Percentiles rank a stretch among this genome's conserved stretches.
These are phyloP conservation scores for Drosophila watanabei DNA, from an alignment of 1,140 invertebrate genomes.

Conservation along the genomic window DNA sequence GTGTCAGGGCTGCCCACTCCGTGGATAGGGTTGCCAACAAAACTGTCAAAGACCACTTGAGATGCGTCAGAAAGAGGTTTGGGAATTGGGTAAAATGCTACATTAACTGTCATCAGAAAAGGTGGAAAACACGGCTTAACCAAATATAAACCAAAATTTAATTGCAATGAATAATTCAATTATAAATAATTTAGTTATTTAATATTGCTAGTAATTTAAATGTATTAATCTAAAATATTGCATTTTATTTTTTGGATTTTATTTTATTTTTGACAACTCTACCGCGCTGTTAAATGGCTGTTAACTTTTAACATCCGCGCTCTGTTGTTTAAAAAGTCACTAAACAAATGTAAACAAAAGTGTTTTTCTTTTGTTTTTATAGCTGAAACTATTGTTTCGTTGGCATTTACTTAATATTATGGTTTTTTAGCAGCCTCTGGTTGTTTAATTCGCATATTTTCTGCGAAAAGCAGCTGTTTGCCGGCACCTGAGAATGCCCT, in stretches of 20 bases:
- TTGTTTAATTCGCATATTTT: conserved; percentile 6
- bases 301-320: not conserved
- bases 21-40: conserved; percentile 2
- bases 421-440: not conserved
- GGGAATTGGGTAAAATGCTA: not conserved
- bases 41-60: not conserved
- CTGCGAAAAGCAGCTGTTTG: conserved; percentile 12
- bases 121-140: not conserved
- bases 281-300: not conserved
- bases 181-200: not conserved
- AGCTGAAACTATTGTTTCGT: not conserved
- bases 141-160: not conserved
- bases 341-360: conserved; percentile 48
- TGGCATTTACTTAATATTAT: not conserved
- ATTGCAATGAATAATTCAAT: not conserved
- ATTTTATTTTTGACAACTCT: not conserved
- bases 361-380: conserved; percentile 7
- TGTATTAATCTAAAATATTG: not conserved
- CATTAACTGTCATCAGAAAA: not conserved
- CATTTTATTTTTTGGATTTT: too few relatives aligned
- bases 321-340: conserved; percentile 7
- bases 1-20: conserved; percentile 62
- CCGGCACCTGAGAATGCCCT: conserved; percentile 70
- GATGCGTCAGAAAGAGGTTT: not conserved
- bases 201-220: not conserved